Evolutionary conservation across 2,113 vertebrate species (phyloP), one percentile per base, ranked within the genome.

Genomic region (Cebus imitator): DNA sequence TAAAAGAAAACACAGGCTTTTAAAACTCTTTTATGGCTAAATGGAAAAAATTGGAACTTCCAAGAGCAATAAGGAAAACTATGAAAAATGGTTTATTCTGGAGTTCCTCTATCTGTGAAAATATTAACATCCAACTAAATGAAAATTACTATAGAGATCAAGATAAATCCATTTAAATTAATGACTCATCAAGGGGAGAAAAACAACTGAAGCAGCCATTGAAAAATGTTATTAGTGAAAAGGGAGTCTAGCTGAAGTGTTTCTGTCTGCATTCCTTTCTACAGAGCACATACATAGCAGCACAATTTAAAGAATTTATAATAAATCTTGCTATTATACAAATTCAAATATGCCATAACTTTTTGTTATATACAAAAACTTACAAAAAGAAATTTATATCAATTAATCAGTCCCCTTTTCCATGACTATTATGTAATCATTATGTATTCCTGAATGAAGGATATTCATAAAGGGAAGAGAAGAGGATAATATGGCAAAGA

Each of bases 91-190:
- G 58, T n/a, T 75, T 82, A 70, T 95, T 80, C 96, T 76, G 58
- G 45, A 45, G 80, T 76, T 97, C n/a, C 52, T 79, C 80, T 96
- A 94, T 94, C 97, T 96, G 87, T 90, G 95, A 97, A 97, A 96
- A 96, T 96, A 97, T 96, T 96, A 97, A 92, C 92, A 96, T 92
- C 14, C 76, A 94, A 82, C 84, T 92, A 88, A 96, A 88, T 89
- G 84, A 97, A 93, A 92, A 96, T 87, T 79, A 90, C 64, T 86
- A 52, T 86, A 10, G 45, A 85, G 86, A 97, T 87, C 70, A 87
- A 76, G 87, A 87, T 72, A 84, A 55, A 73, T 5, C 90, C 82
- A 79, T 91, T 96, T 73, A 95, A 97, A 72, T 80, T 90, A 92
- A 98, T 61, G 90, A 82, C 58, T 40, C 7, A 2, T 75, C 27